These are phyloP conservation scores for Rhynchotus rufescens DNA, from an alignment of 2,797 vertebrate genomes.

Conservation along the genomic window DNA sequence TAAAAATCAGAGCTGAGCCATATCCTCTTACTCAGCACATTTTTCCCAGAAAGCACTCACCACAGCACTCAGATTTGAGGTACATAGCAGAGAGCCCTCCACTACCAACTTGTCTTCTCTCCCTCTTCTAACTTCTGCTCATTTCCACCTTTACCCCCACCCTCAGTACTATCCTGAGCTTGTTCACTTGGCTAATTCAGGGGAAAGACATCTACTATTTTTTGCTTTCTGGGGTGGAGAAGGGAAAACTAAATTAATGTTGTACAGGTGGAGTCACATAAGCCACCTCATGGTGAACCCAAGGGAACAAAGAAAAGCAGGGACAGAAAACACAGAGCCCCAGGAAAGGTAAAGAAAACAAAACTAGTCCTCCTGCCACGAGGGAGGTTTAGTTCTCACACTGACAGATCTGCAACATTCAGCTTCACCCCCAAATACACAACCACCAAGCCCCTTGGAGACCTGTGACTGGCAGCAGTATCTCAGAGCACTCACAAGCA, in stretches of 20 bases:
- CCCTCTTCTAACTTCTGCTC: not conserved
- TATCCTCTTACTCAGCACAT: not conserved
- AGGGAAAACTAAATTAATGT: not conserved
- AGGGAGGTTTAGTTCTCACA: not conserved
- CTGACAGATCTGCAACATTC: not conserved
- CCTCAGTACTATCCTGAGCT: not conserved
- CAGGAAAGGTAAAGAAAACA: not conserved
- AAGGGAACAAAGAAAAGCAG: not conserved
- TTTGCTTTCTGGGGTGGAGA: not conserved
- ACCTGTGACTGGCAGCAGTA: not conserved
- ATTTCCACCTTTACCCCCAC: not conserved
- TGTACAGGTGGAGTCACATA: not conserved
- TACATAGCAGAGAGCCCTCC: not conserved
- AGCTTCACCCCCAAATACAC: not conserved
- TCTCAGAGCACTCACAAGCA: not conserved
- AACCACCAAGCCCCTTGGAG: fast-evolving
- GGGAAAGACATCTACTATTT: not conserved
- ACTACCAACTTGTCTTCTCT: not conserved
- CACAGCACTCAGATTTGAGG: not conserved
- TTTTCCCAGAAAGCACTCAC: not conserved
- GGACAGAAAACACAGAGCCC: not conserved
- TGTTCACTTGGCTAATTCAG: not conserved
- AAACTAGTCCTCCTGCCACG: not conserved
- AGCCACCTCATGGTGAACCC: fast-evolving
- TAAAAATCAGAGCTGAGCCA: not conserved